A percentile compares a stretch with the other conserved stretches of the same genome.
These are phyloP conservation scores for Lagenorhynchus albirostris DNA, from an alignment of 2,113 vertebrate species.

Conservation along the genomic window DNA sequence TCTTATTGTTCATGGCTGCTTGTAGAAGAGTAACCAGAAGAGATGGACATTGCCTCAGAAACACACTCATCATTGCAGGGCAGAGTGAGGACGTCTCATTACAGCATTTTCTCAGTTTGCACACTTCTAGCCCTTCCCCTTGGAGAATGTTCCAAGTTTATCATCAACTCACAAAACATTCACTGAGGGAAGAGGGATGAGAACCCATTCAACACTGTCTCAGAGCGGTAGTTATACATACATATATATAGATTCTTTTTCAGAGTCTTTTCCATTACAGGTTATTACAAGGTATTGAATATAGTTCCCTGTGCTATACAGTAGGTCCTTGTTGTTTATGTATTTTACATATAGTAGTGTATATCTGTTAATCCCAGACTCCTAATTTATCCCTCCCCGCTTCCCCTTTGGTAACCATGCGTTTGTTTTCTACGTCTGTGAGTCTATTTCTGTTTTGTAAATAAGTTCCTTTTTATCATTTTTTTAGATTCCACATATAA, in stretches of 20 bases:
- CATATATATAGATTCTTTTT: not conserved
- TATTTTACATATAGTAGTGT: not conserved
- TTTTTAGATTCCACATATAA: not conserved
- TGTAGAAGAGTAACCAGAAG: not conserved
- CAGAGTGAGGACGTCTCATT: not conserved
- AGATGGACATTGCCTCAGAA: not conserved
- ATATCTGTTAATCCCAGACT: not conserved
- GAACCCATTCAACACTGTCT: accelerated
- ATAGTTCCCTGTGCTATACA: not conserved
- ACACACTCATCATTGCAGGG: not conserved
- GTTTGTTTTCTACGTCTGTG: not conserved
- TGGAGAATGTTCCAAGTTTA: not conserved
- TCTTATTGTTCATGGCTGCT: not conserved
- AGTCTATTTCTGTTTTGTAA: not conserved
- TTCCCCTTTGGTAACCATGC: not conserved
- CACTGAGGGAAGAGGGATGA: not conserved
- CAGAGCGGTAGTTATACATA: not conserved
- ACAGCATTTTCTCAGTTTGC: not conserved
- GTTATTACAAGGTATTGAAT: not conserved
- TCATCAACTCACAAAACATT: not conserved
- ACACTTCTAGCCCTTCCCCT: not conserved
- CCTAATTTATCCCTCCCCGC: not conserved
- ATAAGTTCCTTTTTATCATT: not conserved
- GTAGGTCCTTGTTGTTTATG: not conserved
- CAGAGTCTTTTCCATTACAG: not conserved